These are phyloP conservation scores for Argyresthia albistria DNA, from an alignment of 2,888 invertebrate species.

Conservation along the genomic window DNA sequence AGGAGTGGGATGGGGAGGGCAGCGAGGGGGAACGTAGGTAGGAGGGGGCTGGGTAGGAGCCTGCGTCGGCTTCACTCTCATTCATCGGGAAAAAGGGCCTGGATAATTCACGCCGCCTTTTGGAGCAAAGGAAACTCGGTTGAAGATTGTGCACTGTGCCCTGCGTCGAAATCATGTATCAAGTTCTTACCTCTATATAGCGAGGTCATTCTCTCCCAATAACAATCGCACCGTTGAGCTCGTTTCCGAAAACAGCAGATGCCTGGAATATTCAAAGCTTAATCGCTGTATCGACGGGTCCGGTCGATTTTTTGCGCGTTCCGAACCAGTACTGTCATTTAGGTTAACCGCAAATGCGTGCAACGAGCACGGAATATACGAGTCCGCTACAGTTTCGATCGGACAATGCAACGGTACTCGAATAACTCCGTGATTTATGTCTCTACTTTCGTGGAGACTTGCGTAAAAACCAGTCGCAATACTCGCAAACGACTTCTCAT, in stretches of 20 bases:
- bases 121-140: neutral
- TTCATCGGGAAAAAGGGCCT: no score
- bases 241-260: neutral
- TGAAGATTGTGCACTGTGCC: neutral
- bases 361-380: neutral
- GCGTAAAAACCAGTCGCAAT: no score
- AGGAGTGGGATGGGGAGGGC: slow-evolving; percentile 31
- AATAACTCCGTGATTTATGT: no score
- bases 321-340: neutral
- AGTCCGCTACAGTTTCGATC: neutral
- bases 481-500: no score
- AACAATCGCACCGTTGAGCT: no score
- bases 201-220: no score
- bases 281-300: neutral
- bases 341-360: neutral
- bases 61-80: neutral
- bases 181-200: no score
- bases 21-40: neutral
- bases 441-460: no score
- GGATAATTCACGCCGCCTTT: neutral
- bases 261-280: neutral
- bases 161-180: no score
- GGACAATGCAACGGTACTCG: neutral
- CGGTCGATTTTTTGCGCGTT: neutral
- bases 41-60: neutral